phyloP scores from a whole-genome alignment of 2,888 invertebrate species.

The Adelognathus sp. region DNA sequence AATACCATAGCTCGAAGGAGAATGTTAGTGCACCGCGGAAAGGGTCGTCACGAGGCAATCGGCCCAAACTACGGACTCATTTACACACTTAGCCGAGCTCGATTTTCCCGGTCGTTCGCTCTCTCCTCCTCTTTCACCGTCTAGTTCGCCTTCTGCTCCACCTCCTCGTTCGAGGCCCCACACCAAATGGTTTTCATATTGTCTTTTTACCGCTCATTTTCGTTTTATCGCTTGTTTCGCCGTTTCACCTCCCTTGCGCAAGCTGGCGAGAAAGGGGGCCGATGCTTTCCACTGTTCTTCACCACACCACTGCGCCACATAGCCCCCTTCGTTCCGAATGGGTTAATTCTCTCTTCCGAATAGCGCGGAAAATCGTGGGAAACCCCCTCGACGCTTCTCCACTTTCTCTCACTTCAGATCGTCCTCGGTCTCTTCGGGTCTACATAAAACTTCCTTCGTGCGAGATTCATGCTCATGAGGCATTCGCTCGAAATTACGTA shows the following conservation, averaged over 20 bases:
- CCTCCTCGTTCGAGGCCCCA: slow-evolving; percentile 62
- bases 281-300: slow-evolving; percentile 42
- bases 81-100: slow-evolving; percentile 78
- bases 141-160: slow-evolving; percentile 47
- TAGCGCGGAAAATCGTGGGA: slow-evolving; percentile 4
- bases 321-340: slow-evolving; percentile 64
- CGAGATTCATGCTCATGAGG: slow-evolving; percentile 33
- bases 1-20: slow-evolving; percentile 11
- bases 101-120: slow-evolving; percentile 65
- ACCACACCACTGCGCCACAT: not conserved
- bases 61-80: slow-evolving; percentile 79
- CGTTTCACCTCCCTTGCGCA: slow-evolving; percentile 60
- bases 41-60: slow-evolving; percentile 77
- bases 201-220: slow-evolving; percentile 81
- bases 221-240: slow-evolving; percentile 81
- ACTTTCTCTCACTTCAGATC: slow-evolving; percentile 5
- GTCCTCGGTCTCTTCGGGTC: slow-evolving; percentile 2
- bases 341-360: slow-evolving; percentile 69
- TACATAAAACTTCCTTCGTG: slow-evolving; percentile 4
- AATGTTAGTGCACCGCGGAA: slow-evolving; percentile 72
- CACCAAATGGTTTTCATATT: slow-evolving; percentile 80
- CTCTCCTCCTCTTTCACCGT: slow-evolving; percentile 34
- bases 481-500: not conserved
- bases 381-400: slow-evolving; percentile 24
- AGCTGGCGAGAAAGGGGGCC: slow-evolving; percentile 53